A percentile compares a stretch with the other conserved stretches of the same genome.
Conservation (phyloP, 2,888 invertebrate species). For the Hyppa rectilinea region DNA sequence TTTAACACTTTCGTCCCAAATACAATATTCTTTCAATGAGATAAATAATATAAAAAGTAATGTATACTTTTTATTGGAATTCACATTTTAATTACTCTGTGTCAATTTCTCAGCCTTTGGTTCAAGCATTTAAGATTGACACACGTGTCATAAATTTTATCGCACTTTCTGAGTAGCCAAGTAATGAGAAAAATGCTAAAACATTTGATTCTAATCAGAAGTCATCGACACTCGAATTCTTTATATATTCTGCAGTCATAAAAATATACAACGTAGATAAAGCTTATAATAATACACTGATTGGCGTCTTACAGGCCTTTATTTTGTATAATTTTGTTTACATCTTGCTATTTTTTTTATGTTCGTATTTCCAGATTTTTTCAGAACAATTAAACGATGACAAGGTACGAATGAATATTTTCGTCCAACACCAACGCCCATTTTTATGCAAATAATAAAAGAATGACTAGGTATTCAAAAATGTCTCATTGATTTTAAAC, state of each 20-base stretch:
- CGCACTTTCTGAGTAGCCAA: neutral
- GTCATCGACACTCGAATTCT: neutral
- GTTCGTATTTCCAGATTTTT: too few species aligned
- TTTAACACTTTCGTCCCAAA: neutral
- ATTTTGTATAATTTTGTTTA: too few species aligned
- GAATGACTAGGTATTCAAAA: neutral
- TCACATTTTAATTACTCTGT: constrained; percentile 1
- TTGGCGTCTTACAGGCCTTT: too few species aligned
- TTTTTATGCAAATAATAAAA: neutral
- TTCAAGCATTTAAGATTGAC: neutral
- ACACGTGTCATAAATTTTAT: neutral
- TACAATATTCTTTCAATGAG: constrained; percentile 1
- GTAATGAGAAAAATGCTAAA: constrained; percentile 2
- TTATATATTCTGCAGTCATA: neutral
- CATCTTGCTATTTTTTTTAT: too few species aligned
- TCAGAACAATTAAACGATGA: neutral
- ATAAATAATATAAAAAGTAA: too few species aligned
- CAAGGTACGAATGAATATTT: neutral
- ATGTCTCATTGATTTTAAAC: neutral
- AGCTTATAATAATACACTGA: too few species aligned
- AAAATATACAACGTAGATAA: neutral
- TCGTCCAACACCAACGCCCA: constrained; percentile 5
- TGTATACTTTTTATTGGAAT: neutral
- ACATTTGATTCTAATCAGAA: constrained; percentile 6
- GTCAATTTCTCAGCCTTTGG: neutral